phyloP scores from a whole-genome alignment of 2,888 invertebrate species.

The Drosophila tanythrix region DNA sequence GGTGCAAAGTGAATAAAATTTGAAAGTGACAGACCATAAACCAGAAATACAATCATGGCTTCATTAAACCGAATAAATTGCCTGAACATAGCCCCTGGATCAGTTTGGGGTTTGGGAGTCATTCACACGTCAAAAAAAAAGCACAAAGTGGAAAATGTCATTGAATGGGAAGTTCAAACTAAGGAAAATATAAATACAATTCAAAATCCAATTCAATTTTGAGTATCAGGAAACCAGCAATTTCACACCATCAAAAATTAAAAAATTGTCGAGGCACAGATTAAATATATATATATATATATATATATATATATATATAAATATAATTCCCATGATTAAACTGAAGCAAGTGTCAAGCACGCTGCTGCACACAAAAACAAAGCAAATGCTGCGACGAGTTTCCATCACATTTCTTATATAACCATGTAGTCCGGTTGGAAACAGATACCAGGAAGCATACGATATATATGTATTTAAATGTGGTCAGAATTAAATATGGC shows the following conservation, averaged over 20 bases:
- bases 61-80: neutral
- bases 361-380: conserved; percentile 1
- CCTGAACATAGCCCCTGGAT: neutral
- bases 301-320: neutral
- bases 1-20: conserved; percentile 10
- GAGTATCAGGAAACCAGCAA: conserved; percentile 31
- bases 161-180: conserved; percentile 19
- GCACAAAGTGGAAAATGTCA: conserved; percentile 2
- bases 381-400: conserved; percentile 2
- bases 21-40: conserved; percentile 43
- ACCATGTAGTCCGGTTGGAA: conserved; percentile 3
- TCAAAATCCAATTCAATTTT: conserved; percentile 25
- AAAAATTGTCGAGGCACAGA: conserved; percentile 3
- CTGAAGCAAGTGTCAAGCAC: conserved; percentile 26
- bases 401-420: conserved; percentile 5
- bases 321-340: conserved; percentile 51
- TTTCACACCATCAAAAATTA: conserved; percentile 5
- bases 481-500: neutral
- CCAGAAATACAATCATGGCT: conserved; percentile 39
- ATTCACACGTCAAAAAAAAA: neutral
- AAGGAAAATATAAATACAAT: conserved; percentile 10
- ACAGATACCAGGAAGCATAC: conserved; percentile 8
- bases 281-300: neutral
- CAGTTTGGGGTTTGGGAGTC: neutral
- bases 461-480: neutral